These are phyloP conservation scores for Ooceraea biroi DNA, from an alignment of 1,140 invertebrate genomes.

Conservation along the genomic window DNA sequence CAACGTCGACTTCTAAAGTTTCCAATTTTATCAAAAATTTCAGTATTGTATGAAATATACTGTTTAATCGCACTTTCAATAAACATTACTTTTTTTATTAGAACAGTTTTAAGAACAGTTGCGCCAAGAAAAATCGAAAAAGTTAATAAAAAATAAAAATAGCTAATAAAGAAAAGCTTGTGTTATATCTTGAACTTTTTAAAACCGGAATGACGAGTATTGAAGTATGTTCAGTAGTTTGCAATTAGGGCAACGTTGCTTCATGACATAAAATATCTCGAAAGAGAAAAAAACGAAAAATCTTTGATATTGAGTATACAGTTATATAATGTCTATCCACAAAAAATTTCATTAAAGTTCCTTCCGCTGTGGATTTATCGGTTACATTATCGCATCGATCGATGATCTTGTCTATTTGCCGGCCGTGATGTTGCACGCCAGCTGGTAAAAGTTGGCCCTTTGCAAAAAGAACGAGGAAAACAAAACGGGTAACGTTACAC, in stretches of 20 bases:
- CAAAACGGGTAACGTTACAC: slow-evolving; percentile 6
- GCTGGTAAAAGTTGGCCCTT: slow-evolving; percentile 43
- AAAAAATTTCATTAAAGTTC: not conserved
- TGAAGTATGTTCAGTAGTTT: not conserved
- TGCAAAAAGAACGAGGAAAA: slow-evolving; percentile 25
- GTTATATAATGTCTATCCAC: not conserved
- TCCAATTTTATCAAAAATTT: not conserved
- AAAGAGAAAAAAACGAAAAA: not conserved
- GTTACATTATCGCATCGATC: slow-evolving; percentile 5
- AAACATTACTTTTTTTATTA: not conserved
- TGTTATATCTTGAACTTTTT: no score
- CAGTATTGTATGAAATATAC: not conserved
- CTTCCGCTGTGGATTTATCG: not conserved
- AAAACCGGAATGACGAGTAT: not conserved
- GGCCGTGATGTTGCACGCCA: no score
- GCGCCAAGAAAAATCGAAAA: not conserved
- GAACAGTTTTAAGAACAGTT: not conserved
- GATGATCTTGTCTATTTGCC: not conserved
- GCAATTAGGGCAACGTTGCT: not conserved
- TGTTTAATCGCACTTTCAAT: not conserved
- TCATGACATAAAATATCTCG: not conserved
- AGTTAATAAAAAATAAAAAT: not conserved
- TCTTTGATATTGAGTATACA: not conserved
- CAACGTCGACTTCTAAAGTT: not conserved
- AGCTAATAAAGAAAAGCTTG: no score